Base-by-base conservation (phyloP, 2,113 vertebrate genomes). In the Actenoides hombroni region DNA sequence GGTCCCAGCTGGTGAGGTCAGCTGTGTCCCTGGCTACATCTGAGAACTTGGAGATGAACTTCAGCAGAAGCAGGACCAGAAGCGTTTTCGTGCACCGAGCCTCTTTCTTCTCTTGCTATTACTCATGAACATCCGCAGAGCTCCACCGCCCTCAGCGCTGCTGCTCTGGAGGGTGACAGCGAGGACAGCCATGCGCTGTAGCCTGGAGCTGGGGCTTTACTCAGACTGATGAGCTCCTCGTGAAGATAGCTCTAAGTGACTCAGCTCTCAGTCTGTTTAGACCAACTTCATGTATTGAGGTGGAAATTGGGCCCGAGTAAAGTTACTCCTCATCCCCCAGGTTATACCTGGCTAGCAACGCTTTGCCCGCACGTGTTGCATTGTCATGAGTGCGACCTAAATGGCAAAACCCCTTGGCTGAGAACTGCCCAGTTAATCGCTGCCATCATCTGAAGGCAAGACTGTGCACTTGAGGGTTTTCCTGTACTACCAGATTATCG, bases 241-340 rank as follows among this genome's bases (percentile, higher is more conserved):
- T 35, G 65, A 88, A 86, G 80, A 81, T 57, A 26, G 51, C 91
- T 92, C 65, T 92, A 92, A 95, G 91, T 95, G 93, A 95, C 96
- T 96, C 83, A 76, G 67, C 56, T 92, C 54, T 89, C 89, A 94
- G 31, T 83, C 86, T 76, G 61, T 81, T 95, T 93, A 93, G 69
- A 46, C 37, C 91, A 86, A 17, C 83, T 73, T 92, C 81, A 65
- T 65, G 61, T 86, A 84, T 1, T 76, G 57, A 83, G 79, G 60
- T 86, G 61, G 49, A 79, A 87, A 94, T 82, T 65, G 68, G 92
- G 49, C 69, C 53, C 31, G 15, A 88, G 83, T 84, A 83, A 90
- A 93, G 90, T 92, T 83, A 61, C 64, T 95, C 64, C n/a, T 88
- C 31, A 51, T 46, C 49, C 76, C 76, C 5, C 51, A 28, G 88